A percentile compares a stretch with the other conserved stretches of the same genome.
phyloP scores from a whole-genome alignment of 2,888 invertebrate species.

The Cordilura impudica region DNA sequence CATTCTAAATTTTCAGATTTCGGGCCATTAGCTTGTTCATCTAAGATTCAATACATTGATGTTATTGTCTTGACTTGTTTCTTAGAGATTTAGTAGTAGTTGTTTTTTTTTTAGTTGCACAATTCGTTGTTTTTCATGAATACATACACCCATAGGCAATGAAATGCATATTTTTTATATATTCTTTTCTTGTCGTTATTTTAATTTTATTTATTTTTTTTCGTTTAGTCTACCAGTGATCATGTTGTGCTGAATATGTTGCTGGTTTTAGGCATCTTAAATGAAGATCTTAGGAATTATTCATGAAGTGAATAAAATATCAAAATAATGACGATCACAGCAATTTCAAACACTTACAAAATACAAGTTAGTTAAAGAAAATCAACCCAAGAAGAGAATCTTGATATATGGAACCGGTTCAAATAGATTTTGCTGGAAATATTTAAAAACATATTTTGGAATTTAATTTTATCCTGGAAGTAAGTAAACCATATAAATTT shows the following conservation, averaged over 20 bases:
- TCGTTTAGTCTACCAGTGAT: not conserved
- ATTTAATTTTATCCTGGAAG: not conserved
- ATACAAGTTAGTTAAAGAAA: not conserved
- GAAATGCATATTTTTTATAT: constrained; percentile 3
- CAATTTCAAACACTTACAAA: not conserved
- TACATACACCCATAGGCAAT: constrained; percentile 5
- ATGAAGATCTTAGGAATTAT: constrained; percentile 34
- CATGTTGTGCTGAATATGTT: constrained; percentile 2
- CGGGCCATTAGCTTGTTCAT: not conserved
- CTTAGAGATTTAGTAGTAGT: not conserved
- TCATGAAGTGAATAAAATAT: constrained; percentile 44
- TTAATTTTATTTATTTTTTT: constrained; percentile 28
- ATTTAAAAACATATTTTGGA: not conserved
- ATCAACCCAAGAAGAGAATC: not conserved
- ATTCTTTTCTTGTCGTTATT: constrained; percentile 10
- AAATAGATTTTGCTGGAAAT: not conserved
- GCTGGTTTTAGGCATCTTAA: constrained; percentile 11
- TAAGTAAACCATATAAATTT: no score
- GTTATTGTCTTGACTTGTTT: not conserved
- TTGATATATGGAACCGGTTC: not conserved
- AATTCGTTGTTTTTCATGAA: not conserved
- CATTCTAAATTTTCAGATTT: no score
- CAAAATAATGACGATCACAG: constrained; percentile 11
- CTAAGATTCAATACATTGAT: not conserved
- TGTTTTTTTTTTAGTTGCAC: no score